Conservation (phyloP, 2,113 vertebrate species). For the Orientallactaga bullata region DNA sequence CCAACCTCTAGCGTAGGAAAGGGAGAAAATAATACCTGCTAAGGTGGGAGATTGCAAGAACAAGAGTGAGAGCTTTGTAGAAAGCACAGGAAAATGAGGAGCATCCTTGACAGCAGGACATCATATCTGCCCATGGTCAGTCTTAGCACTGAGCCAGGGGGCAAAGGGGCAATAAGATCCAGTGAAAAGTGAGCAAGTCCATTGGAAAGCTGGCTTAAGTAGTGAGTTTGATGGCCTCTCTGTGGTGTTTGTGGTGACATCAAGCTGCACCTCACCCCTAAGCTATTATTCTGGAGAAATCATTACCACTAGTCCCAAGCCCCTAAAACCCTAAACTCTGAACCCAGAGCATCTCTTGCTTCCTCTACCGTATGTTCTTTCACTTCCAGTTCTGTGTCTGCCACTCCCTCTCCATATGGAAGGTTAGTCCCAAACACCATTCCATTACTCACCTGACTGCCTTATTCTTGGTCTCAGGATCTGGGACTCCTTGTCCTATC, state of each 20-base stretch:
- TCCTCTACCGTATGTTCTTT: not conserved
- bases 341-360: constrained; percentile 47
- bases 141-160: not conserved
- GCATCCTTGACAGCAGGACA: not conserved
- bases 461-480: not conserved
- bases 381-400: constrained; percentile 59
- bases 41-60: not conserved
- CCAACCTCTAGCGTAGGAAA: not conserved
- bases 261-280: not conserved
- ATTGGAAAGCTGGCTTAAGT: not conserved
- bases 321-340: not conserved
- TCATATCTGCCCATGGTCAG: not conserved
- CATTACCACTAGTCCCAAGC: not conserved
- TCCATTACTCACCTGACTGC: not conserved
- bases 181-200: not conserved
- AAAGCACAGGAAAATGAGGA: not conserved
- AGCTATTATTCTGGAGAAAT: not conserved
- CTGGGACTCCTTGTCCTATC: not conserved
- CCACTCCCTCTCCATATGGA: constrained; percentile 11
- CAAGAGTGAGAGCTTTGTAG: not conserved
- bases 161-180: not conserved
- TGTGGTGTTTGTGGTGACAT: not conserved
- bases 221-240: not conserved
- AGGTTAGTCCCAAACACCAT: not conserved
- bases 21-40: not conserved